phyloP scores from a whole-genome alignment of 2,797 vertebrate species.

The Orientallactaga sibirica region DNA sequence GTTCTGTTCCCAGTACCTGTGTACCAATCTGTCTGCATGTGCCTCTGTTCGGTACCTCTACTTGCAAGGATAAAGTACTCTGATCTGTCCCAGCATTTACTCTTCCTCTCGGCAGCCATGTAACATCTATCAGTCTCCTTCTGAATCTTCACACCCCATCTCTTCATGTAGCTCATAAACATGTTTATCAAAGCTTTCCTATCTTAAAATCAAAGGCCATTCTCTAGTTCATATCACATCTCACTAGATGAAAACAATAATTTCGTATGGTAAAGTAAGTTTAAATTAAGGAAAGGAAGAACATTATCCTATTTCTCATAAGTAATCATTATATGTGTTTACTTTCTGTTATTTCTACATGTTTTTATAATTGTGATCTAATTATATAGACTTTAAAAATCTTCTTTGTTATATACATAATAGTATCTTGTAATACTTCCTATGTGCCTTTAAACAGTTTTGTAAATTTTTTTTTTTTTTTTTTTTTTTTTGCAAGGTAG shows the following conservation, averaged over 20 bases:
- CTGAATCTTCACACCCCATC: not conserved
- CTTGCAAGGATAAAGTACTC: not conserved
- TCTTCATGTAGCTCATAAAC: not conserved
- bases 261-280: not conserved
- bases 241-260: not conserved
- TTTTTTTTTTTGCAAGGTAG: not conserved
- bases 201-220: not conserved
- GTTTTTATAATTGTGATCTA: conserved; percentile 9
- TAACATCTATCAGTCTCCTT: not conserved
- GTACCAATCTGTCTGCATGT: not conserved
- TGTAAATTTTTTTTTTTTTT: not conserved
- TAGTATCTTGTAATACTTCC: not conserved
- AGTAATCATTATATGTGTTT: not conserved
- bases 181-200: not conserved
- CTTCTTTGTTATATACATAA: not conserved
- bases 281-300: conserved; percentile 42
- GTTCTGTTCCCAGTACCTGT: not conserved
- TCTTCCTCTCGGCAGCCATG: not conserved
- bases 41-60: fast-evolving
- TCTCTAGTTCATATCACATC: conserved; percentile 8
- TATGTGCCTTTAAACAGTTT: not conserved
- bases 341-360: not conserved
- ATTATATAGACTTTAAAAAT: not conserved
- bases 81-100: not conserved
- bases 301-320: not conserved